Percentiles rank a stretch among this genome's conserved stretches.
These are phyloP conservation scores for Hepsetus odoe DNA, from an alignment of 2,113 vertebrate species.

Conservation along the genomic window DNA sequence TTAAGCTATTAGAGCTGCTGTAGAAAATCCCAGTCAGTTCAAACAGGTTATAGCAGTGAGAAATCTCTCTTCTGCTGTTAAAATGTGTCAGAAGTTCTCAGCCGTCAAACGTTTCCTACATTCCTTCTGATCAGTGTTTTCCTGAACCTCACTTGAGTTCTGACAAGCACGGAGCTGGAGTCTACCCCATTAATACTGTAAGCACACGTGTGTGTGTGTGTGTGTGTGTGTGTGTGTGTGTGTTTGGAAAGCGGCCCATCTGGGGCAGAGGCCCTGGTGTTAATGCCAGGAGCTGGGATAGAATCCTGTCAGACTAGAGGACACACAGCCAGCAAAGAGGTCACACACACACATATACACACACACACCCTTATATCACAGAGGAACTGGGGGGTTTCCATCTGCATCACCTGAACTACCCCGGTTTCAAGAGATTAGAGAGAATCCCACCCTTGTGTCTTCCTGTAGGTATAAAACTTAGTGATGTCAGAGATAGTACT, in stretches of 20 bases:
- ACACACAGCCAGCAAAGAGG: slow-evolving; percentile 76
- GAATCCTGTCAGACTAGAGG: slow-evolving; percentile 65
- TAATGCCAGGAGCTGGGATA: slow-evolving; percentile 65
- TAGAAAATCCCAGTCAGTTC: too few relatives aligned
- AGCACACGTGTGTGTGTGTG: slow-evolving; percentile 29
- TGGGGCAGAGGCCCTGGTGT: slow-evolving; percentile 65
- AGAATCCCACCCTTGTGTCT: neutral
- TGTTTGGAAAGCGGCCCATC: slow-evolving; percentile 50
- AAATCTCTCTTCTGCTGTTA: slow-evolving; percentile 48
- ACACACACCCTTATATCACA: slow-evolving; percentile 14
- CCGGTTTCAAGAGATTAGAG: neutral
- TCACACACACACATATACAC: slow-evolving; percentile 71
- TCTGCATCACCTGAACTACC: neutral
- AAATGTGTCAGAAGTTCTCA: slow-evolving; percentile 67
- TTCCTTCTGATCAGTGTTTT: slow-evolving; percentile 61
- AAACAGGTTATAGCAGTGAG: slow-evolving; percentile 4
- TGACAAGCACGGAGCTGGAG: slow-evolving; percentile 60
- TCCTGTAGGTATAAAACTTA: neutral
- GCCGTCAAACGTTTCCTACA: slow-evolving; percentile 66
- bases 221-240: slow-evolving; percentile 29
- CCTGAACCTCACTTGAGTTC: slow-evolving; percentile 67
- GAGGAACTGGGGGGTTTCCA: neutral
- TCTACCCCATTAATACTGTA: slow-evolving; percentile 54
- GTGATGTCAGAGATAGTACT: neutral
- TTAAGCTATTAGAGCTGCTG: neutral